Evolutionary conservation across 2,113 vertebrate species (phyloP).

Genomic region (Triplophysa tibetana): DNA sequence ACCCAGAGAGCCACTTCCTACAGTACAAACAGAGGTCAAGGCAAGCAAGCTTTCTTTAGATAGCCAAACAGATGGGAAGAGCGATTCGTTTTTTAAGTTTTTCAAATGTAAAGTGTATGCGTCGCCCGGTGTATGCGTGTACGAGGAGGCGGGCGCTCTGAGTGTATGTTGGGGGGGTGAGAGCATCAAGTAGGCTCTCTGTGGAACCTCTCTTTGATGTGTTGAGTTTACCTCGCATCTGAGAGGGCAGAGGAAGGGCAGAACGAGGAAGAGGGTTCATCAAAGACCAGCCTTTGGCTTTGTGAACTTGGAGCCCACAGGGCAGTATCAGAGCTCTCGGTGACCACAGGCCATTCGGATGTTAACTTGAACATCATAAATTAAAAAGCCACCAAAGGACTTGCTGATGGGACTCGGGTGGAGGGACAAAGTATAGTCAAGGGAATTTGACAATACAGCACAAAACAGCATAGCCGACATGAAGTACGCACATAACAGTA

Average conservation of each 20-base stretch:
- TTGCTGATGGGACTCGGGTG: background rate
- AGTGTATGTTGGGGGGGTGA: conserved; percentile 33
- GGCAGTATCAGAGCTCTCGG: conserved; percentile 28
- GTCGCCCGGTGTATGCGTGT: conserved; percentile 45
- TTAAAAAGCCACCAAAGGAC: background rate
- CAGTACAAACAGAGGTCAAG: conserved; percentile 61
- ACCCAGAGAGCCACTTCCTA: conserved; percentile 74
- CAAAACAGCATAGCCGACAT: too few relatives aligned
- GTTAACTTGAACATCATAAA: conserved; percentile 36
- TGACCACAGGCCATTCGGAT: conserved; percentile 39
- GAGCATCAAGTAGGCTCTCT: conserved; percentile 57
- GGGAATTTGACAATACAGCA: too few relatives aligned
- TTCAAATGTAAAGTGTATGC: conserved; percentile 71
- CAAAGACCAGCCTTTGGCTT: conserved; percentile 54
- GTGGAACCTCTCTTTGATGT: conserved; percentile 71
- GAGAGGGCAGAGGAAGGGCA: conserved; percentile 56
- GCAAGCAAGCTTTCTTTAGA: conserved; percentile 59
- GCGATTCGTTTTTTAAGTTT: conserved; percentile 48
- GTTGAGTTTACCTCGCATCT: conserved; percentile 58
- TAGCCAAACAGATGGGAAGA: conserved; percentile 65
- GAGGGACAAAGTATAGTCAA: background rate
- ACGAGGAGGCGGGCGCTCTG: conserved; percentile 18
- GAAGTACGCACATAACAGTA: too few relatives aligned
- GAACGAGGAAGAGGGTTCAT: conserved; percentile 48
- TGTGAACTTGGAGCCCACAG: conserved; percentile 41